phyloP scores from a whole-genome alignment of 2,113 vertebrate genomes.

The Phalacrocorax carbo region DNA sequence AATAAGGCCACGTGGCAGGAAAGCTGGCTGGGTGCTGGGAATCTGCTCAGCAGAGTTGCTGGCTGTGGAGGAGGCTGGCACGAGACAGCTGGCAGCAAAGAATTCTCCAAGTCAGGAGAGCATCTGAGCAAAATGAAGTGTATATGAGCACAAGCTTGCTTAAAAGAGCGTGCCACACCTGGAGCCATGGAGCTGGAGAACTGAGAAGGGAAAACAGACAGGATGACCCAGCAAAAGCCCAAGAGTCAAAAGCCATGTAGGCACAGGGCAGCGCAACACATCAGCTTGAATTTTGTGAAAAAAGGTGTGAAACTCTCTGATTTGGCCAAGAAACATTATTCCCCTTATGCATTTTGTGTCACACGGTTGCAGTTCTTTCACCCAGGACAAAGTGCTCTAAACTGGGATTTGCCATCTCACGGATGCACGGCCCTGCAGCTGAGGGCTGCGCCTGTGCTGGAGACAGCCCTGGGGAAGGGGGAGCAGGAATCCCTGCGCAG shows the following conservation, averaged over 20 bases:
- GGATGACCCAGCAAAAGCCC: neutral
- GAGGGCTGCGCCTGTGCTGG: neutral
- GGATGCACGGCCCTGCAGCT: accelerated
- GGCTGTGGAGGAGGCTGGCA: neutral
- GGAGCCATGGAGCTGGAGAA: neutral
- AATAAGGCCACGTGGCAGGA: neutral
- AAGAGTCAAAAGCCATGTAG: neutral
- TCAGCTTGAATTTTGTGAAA: neutral
- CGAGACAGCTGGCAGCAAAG: neutral
- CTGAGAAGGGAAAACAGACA: neutral
- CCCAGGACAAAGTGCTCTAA: neutral
- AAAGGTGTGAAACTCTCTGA: neutral
- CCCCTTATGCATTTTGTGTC: neutral
- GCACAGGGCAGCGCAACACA: neutral
- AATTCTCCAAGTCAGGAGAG: neutral
- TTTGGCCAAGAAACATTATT: neutral
- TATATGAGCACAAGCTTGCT: neutral
- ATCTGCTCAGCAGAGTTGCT: neutral
- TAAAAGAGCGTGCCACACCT: neutral
- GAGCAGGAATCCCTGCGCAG: neutral
- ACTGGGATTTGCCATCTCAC: neutral
- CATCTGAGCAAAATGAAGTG: neutral
- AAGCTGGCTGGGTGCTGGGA: neutral
- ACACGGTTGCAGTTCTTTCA: neutral
- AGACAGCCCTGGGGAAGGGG: neutral